These are phyloP conservation scores for Decapterus maruadsi DNA, from an alignment of 2,797 vertebrate genomes.

Conservation along the genomic window DNA sequence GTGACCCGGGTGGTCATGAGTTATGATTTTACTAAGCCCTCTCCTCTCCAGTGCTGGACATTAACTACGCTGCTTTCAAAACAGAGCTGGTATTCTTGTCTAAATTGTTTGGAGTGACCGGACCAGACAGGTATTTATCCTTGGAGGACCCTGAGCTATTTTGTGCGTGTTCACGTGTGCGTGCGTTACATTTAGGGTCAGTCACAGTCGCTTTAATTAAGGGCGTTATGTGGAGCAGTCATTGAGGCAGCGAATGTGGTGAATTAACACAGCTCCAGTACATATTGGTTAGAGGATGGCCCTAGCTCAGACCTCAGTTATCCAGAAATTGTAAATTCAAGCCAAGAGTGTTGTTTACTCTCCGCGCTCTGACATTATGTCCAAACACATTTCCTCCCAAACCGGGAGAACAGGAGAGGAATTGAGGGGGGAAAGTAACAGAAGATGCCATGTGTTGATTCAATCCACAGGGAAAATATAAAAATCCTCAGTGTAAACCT, in stretches of 20 bases:
- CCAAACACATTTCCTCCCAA: constrained; percentile 49
- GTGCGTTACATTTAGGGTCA: constrained; percentile 32
- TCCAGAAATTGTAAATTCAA: constrained; percentile 56
- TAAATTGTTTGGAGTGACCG: constrained; percentile 49
- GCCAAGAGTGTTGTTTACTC: constrained; percentile 69
- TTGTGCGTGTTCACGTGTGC: neutral
- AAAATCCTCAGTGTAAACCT: constrained; percentile 25
- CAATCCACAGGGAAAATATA: constrained; percentile 2
- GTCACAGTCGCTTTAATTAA: constrained; percentile 25
- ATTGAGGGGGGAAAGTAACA: constrained; percentile 52
- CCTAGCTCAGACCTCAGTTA: constrained; percentile 68
- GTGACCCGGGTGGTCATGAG: constrained; percentile 71
- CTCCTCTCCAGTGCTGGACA: constrained; percentile 30
- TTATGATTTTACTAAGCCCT: constrained; percentile 60
- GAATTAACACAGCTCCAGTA: constrained; percentile 65
- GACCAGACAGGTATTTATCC: constrained; percentile 47
- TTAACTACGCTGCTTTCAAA: constrained; percentile 42
- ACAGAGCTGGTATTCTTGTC: constrained; percentile 62
- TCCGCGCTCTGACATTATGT: constrained; percentile 46
- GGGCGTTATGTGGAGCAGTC: constrained; percentile 15
- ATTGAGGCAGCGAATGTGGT: constrained; percentile 43
- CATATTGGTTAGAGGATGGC: constrained; percentile 55
- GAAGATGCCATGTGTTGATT: constrained; percentile 45
- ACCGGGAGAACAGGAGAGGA: constrained; percentile 44
- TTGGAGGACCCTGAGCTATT: neutral